Conservation (phyloP, 2,888 invertebrate genomes). For the Disparrhopalites patrizii region DNA sequence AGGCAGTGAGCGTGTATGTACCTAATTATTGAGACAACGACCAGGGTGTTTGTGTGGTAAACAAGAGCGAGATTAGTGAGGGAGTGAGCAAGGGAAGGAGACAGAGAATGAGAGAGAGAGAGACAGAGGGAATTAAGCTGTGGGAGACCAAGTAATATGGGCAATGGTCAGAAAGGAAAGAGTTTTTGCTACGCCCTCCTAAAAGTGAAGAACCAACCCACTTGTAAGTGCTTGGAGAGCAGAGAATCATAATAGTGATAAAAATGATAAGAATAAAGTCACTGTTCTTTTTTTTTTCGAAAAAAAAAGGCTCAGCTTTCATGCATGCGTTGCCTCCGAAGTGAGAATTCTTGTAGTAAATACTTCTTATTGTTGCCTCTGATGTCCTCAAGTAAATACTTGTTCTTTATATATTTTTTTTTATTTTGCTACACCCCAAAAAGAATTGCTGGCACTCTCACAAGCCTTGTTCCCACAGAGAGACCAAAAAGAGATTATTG, state of each 20-base stretch:
- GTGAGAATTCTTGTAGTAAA: background rate
- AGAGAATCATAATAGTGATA: too few relatives aligned
- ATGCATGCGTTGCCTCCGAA: slow-evolving; percentile 4
- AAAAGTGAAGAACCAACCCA: slow-evolving; percentile 10
- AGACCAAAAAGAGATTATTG: background rate
- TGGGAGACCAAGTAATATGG: slow-evolving; percentile 15
- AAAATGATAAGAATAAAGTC: slow-evolving; percentile 6
- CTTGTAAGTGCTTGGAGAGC: too few relatives aligned
- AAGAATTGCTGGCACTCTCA: background rate
- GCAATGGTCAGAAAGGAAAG: slow-evolving; percentile 16
- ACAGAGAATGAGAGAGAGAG: too few relatives aligned
- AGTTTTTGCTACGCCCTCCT: slow-evolving; percentile 15
- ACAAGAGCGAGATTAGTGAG: too few relatives aligned
- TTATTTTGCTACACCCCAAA: too few relatives aligned
- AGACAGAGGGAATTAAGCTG: too few relatives aligned
- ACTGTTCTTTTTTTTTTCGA: background rate
- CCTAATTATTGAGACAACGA: too few relatives aligned
- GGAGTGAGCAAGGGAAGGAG: too few relatives aligned
- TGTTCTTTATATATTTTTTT: background rate
- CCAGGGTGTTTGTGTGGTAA: too few relatives aligned
- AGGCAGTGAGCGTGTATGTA: too few relatives aligned
- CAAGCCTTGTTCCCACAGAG: background rate
- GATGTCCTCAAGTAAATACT: background rate
- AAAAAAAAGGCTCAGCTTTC: slow-evolving; percentile 5
- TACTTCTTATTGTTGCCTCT: background rate